Evolutionary conservation across 2,113 vertebrate genomes (phyloP).

Genomic region (Cathartes aura): DNA sequence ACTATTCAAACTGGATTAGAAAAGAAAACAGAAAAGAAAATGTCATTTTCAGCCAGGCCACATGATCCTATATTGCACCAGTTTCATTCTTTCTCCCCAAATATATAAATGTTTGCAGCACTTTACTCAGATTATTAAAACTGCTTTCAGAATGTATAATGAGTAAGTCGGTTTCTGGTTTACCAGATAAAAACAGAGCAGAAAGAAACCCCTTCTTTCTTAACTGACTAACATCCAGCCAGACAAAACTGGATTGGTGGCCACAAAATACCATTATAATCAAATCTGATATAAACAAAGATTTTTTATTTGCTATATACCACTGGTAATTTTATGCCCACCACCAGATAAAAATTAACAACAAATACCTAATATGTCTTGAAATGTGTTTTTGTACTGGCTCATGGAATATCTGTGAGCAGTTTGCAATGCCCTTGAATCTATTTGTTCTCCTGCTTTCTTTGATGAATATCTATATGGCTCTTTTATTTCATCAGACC

Average conservation of each 20-base stretch:
- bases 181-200: constrained; percentile 27
- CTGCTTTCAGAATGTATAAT: not conserved
- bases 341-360: not conserved
- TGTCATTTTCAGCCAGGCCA: not conserved
- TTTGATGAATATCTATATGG: not conserved
- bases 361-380: not conserved
- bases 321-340: not conserved
- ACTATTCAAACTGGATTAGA: not conserved
- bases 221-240: not conserved
- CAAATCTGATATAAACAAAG: not conserved
- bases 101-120: not conserved
- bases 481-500: not conserved
- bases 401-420: not conserved
- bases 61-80: not conserved
- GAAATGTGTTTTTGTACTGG: not conserved
- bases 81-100: not conserved
- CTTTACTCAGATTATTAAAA: not conserved
- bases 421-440: not conserved
- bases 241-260: not conserved
- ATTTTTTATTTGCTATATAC: not conserved
- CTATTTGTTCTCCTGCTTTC: not conserved
- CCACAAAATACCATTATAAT: not conserved
- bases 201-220: not conserved
- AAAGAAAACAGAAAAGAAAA: not conserved
- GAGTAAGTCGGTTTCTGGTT: constrained; percentile 37